Evolutionary conservation across 1,140 invertebrate genomes (phyloP).

Genomic region (Polyergus mexicanus): DNA sequence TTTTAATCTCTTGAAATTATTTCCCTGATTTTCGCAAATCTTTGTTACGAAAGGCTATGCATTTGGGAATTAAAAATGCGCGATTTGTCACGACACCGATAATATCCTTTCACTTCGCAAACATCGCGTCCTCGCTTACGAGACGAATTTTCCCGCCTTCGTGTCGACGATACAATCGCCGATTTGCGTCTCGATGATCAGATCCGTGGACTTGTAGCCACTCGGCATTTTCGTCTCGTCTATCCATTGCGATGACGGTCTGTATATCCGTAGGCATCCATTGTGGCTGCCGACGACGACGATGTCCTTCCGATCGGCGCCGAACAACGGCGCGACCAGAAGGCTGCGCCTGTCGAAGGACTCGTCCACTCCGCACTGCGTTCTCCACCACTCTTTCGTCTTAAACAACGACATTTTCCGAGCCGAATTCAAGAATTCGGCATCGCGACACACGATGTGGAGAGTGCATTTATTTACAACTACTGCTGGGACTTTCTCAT

Average conservation of each 20-base stretch:
- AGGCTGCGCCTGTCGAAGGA: slow-evolving; percentile 89
- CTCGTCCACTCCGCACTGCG: slow-evolving; percentile 89
- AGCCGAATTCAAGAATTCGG: neutral
- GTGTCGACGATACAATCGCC: slow-evolving; percentile 91
- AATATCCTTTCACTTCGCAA: neutral
- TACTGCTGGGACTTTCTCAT: neutral
- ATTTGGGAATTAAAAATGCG: slow-evolving; percentile 16
- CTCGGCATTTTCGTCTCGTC: slow-evolving; percentile 83
- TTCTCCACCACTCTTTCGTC: slow-evolving; percentile 92
- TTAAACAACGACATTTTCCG: slow-evolving; percentile 93
- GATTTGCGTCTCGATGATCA: slow-evolving; percentile 91
- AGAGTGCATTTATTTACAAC: neutral
- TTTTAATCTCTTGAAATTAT: neutral
- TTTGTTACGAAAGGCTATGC: neutral
- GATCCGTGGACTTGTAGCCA: slow-evolving; percentile 89
- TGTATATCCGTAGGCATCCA: slow-evolving; percentile 91
- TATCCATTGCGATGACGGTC: slow-evolving; percentile 86
- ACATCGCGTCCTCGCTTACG: slow-evolving; percentile 87
- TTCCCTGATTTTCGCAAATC: slow-evolving; percentile 5
- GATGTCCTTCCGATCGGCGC: slow-evolving; percentile 88
- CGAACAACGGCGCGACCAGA: slow-evolving; percentile 89
- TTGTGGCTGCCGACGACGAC: slow-evolving; percentile 91
- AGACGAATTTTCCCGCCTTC: slow-evolving; percentile 90
- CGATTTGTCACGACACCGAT: slow-evolving; percentile 13
- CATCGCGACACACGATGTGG: neutral